Base-by-base conservation (phyloP, 2,888 invertebrate species). In the Marasmarcha lunaedactyla region DNA sequence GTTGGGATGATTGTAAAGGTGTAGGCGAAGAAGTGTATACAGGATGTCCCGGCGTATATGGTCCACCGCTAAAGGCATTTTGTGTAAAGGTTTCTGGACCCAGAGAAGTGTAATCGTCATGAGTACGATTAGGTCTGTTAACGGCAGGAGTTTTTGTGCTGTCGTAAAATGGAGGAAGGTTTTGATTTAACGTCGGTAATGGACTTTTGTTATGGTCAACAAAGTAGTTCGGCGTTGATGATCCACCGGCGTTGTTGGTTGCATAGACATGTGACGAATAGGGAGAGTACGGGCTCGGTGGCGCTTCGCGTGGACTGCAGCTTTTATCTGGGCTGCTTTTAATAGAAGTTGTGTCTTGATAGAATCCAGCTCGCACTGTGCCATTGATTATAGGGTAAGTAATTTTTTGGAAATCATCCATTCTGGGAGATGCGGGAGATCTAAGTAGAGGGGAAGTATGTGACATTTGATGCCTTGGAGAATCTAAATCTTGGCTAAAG, bases 261-360 rank as follows among this genome's bases (percentile, higher is more conserved):
- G 71, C 81, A 44, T 85, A 84, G 1, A 84, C 84, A 46, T 85
- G 84, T 48, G 73, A 79, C 3, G 74, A 71, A 46, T 81, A 81
- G 4, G 76, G 70, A 1, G 84, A 77, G 48, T 71, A 83, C 1
- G 84, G 83, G 0, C 84, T 84, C 30, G 73, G 77, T 0, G 89
- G 88, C 40, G 88, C 90, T 52, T 92, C 89, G 35, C 91, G 86
- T 0, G 93, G 93, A 59, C 92, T 92, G 57, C 91, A 91, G 49
- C 91, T 92, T 59, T 93, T 93, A 51, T 93, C 93, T 0, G 93
- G 93, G 53, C 92, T 93, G 54, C 91, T 91, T 61, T 92, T 92
- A 2, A 90, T 89, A 0, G 92, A 92, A n/a, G 91, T 89, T 0
- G 91, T 91, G 52, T 94, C 94, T 65, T 95, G 94, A 69, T 95